Conservation (phyloP, 2,888 invertebrate species). For the Torymus auratus region DNA sequence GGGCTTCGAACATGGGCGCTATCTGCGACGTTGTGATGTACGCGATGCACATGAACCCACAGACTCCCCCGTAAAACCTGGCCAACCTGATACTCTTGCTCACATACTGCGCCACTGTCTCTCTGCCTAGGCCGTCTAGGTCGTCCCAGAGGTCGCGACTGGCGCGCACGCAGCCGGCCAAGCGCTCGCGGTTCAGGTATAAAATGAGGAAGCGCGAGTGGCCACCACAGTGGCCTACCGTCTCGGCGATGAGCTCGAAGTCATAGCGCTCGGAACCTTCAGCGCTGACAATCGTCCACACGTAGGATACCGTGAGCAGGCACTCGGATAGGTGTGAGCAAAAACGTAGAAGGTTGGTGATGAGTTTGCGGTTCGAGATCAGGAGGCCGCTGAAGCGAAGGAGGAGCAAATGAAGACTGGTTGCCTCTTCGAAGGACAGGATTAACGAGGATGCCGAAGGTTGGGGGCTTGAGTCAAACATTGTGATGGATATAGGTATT, state of each 20-base stretch:
- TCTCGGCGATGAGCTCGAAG: conserved; percentile 4
- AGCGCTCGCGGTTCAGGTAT: not conserved
- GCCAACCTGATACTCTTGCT: not conserved
- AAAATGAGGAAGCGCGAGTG: conserved; percentile 7
- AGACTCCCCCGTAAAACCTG: not conserved
- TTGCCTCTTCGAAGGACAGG: no score
- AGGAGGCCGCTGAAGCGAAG: no score
- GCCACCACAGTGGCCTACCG: conserved; percentile 17
- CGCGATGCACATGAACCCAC: not conserved
- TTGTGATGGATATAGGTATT: no score
- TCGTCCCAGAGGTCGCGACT: not conserved
- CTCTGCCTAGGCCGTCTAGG: not conserved
- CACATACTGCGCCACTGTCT: not conserved
- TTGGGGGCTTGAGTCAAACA: no score
- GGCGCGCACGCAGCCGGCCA: not conserved
- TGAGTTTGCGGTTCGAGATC: no score
- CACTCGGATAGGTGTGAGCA: conserved; percentile 18
- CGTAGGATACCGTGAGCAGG: not conserved
- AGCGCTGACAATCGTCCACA: no score
- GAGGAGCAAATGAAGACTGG: no score
- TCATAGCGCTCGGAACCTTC: no score
- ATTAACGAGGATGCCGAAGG: no score
- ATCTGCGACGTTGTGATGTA: not conserved
- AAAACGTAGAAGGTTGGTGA: no score
- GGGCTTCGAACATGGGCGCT: not conserved